Base-by-base conservation (phyloP, 92 coral and sea anemone genomes). In the Parazoanthus swiftii region DNA sequence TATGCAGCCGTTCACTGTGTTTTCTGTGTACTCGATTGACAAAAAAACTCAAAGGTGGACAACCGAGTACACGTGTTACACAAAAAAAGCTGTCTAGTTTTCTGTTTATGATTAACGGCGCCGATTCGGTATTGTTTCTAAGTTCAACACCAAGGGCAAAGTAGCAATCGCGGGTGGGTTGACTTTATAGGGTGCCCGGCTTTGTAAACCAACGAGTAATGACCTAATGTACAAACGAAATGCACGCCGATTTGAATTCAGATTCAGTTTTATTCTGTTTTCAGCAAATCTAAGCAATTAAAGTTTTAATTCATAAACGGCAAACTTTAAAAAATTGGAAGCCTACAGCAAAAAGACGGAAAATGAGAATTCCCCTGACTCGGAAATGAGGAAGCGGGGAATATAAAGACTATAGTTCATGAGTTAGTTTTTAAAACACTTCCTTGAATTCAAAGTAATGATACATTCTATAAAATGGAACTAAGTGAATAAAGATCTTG, bases 401-500 rank as follows among this genome's bases (percentile, higher is more conserved):
- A 23, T 43, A 16, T 29, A 43, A 4, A 7, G 51, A 48, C 51
- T 48, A 48, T 48, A 29, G 21, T 39, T 83, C 38, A 83, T 25
- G 78, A 42, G 87, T 23, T 23, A 42, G 87, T 23, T 23, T 70
- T 16, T 46, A 21, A 76, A 70, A 38, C 29, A n/a, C 46, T 33
- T 70, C 67, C 44, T 82, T 84, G 77, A 84, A 15, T 84, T 79
- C 66, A 71, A 84, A 46, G 63, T 46, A 84, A 74, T 21, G 43
- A 70, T 70, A 68, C 74, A 71, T 25, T 83, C 46, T 71, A 26
- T 70, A 84, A 70, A 84, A 68, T 84, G 78, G 79, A 33, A 81
- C 42, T 66, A 81, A 81, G 37, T 81, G 33, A 82, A 84, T 37
- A 68, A 71, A 84, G 77, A 73, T 73, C 26, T 84, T 84, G 78